Evolutionary conservation across 2,888 invertebrate species (phyloP).

Genomic region (Watsonalla cultraria): DNA sequence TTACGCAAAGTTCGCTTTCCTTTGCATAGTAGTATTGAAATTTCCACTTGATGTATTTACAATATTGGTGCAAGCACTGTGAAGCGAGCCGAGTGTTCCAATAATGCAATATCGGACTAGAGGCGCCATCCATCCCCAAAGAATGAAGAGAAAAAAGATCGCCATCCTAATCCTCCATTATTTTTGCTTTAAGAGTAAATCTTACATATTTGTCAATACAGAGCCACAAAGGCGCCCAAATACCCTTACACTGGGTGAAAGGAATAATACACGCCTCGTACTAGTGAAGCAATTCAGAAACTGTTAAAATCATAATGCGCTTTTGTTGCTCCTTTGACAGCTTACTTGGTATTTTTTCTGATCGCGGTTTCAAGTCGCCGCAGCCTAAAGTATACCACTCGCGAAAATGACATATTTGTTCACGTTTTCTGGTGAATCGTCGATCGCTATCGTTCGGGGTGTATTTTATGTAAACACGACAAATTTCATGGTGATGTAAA

Average conservation of each 20-base stretch:
- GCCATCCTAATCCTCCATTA: conserved; percentile 71
- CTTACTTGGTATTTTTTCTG: conserved; percentile 50
- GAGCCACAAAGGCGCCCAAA: conserved; percentile 75
- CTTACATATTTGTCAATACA: conserved; percentile 78
- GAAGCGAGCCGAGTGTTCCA: conserved; percentile 37
- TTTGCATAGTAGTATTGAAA: conserved; percentile 41
- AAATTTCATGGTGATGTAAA: conserved; percentile 63
- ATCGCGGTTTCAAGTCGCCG: conserved; percentile 55
- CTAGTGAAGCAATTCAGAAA: conserved; percentile 71
- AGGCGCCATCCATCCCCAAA: conserved; percentile 63
- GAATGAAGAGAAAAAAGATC: conserved; percentile 46
- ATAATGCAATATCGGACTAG: conserved; percentile 63
- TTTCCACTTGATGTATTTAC: conserved; percentile 68
- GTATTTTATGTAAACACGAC: conserved; percentile 77
- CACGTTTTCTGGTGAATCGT: conserved; percentile 60
- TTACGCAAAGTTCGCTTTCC: conserved; percentile 58
- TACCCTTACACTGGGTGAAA: conserved; percentile 71
- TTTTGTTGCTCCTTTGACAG: conserved; percentile 72
- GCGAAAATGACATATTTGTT: conserved; percentile 51
- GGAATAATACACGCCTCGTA: conserved; percentile 75
- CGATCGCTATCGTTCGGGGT: conserved; percentile 62
- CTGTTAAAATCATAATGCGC: conserved; percentile 77
- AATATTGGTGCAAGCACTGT: conserved; percentile 50
- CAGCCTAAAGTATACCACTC: conserved; percentile 35
- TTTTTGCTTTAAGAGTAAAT: conserved; percentile 69